Conservation (phyloP, 2,888 invertebrate species). For the Drosophila leonis region DNA sequence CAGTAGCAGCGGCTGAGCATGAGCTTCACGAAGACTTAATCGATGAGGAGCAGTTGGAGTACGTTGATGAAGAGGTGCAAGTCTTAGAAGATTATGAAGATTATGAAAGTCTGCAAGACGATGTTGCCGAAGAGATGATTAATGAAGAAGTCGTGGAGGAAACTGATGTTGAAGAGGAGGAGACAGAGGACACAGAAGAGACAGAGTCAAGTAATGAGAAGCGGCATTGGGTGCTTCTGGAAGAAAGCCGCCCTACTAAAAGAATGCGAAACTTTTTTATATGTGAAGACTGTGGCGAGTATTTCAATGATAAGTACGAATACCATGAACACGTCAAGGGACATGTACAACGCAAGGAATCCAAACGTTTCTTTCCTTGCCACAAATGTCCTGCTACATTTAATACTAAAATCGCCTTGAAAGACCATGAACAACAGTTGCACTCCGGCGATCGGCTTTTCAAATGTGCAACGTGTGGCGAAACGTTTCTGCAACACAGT, state of each 20-base stretch:
- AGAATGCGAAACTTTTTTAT: constrained; percentile 64
- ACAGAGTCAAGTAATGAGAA: constrained; percentile 17
- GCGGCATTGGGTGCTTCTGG: constrained; percentile 30
- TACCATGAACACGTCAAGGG: constrained; percentile 44
- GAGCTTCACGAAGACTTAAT: constrained; percentile 57
- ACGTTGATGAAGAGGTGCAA: constrained; percentile 7
- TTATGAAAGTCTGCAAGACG: neutral
- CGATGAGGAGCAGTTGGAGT: constrained; percentile 53
- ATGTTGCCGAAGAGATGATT: neutral
- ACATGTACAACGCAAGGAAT: constrained; percentile 26
- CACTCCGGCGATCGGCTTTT: constrained; percentile 43
- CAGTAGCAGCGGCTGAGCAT: neutral
- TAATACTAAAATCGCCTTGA: constrained; percentile 33
- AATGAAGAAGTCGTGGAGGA: neutral
- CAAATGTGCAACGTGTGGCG: constrained; percentile 47
- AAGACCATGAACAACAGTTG: constrained; percentile 23
- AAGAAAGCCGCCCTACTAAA: constrained; percentile 39
- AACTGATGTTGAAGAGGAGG: neutral
- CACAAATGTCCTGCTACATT: constrained; percentile 39
- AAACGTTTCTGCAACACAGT: constrained; percentile 48
- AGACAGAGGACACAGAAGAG: too few species aligned
- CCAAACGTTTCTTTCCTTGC: constrained; percentile 56
- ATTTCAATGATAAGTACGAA: constrained; percentile 31
- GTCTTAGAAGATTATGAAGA: neutral
- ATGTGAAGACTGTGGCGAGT: constrained; percentile 61